Evolutionary conservation across 2,113 vertebrate species (phyloP).

Genomic region (Bufo bufo): DNA sequence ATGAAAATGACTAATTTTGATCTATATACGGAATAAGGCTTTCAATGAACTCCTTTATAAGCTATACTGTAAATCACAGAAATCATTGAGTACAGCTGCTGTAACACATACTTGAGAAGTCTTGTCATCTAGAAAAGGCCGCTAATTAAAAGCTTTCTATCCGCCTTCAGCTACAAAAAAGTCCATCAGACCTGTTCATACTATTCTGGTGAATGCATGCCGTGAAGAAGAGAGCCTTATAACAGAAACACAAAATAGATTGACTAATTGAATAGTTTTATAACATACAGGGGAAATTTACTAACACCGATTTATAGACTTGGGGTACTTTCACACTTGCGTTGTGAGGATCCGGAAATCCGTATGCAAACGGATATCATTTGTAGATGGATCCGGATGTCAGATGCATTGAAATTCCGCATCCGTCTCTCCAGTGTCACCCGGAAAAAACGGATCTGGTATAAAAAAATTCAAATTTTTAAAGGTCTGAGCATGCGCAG

Average conservation of each 20-base stretch:
- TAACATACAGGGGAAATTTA: background rate
- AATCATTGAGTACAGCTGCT: background rate
- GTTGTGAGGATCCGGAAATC: too few relatives aligned
- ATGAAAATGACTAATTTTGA: constrained; percentile 10
- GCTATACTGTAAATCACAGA: background rate
- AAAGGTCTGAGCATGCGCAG: too few relatives aligned
- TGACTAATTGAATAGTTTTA: background rate
- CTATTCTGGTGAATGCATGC: background rate
- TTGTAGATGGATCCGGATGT: too few relatives aligned
- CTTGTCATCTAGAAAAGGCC: background rate
- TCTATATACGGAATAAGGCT: background rate
- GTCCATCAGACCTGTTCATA: background rate
- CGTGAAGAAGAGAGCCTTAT: background rate
- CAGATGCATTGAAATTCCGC: too few relatives aligned
- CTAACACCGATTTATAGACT: too few relatives aligned
- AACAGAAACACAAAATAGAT: background rate
- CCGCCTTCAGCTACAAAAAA: background rate
- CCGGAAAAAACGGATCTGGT: too few relatives aligned
- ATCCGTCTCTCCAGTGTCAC: too few relatives aligned
- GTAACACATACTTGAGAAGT: background rate
- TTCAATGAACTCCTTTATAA: background rate
- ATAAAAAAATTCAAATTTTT: too few relatives aligned
- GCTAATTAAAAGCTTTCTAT: background rate
- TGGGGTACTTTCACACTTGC: too few relatives aligned
- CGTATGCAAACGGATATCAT: too few relatives aligned